Evolutionary conservation across 2,888 invertebrate species (phyloP).

Genomic region (Thecocarcelia acutangulata): DNA sequence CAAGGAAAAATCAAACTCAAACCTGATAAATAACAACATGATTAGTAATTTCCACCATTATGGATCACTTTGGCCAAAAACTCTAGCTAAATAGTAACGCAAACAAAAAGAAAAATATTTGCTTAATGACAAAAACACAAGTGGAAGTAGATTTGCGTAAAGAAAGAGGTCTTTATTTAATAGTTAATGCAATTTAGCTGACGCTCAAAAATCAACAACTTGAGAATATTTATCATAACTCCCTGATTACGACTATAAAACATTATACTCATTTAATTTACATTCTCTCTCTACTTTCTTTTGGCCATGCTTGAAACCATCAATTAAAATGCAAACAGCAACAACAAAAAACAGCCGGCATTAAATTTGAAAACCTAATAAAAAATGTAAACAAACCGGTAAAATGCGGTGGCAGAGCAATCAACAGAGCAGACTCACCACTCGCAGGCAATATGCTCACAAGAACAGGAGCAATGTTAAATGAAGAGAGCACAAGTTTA

Average conservation of each 20-base stretch:
- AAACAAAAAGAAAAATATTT: not conserved
- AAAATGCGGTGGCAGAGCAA: constrained; percentile 28
- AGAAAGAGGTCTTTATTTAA: not conserved
- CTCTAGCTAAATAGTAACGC: constrained; percentile 3
- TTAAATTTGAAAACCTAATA: constrained; percentile 19
- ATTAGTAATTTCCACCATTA: too few species aligned
- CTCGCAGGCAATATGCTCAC: not conserved
- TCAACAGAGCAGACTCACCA: constrained; percentile 68
- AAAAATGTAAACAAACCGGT: constrained; percentile 80
- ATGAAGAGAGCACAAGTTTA: not conserved
- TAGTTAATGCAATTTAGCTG: constrained; percentile 19
- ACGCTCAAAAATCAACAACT: not conserved
- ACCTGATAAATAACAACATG: too few species aligned
- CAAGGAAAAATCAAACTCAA: too few species aligned
- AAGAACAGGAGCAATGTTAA: not conserved
- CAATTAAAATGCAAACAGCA: constrained; percentile 27
- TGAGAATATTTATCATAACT: not conserved
- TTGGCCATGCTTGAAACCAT: constrained; percentile 8
- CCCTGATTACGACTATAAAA: constrained; percentile 6
- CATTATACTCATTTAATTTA: constrained; percentile 2
- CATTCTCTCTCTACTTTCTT: not conserved
- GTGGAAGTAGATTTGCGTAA: not conserved
- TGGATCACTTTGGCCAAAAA: not conserved
- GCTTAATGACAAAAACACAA: not conserved
- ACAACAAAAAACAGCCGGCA: constrained; percentile 42